phyloP scores from a whole-genome alignment of 2,888 invertebrate genomes.

The Lysandra bellargus region DNA sequence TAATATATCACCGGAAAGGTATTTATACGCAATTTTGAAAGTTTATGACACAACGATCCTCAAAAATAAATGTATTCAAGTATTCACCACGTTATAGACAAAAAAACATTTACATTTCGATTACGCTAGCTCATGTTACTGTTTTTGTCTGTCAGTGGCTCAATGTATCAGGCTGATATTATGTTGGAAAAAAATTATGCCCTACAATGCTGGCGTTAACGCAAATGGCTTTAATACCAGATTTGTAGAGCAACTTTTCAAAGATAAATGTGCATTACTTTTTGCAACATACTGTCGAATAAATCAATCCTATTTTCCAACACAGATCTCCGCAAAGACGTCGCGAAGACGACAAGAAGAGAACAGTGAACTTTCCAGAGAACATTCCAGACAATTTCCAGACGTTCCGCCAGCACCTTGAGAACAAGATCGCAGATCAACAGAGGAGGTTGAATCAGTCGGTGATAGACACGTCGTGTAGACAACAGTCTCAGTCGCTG shows the following conservation, averaged over 20 bases:
- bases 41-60: too few species aligned
- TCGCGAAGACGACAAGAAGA: constrained; percentile 53
- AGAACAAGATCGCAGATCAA: constrained; percentile 49
- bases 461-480: constrained; percentile 57
- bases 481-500: constrained; percentile 56
- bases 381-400: constrained; percentile 47
- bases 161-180: neutral
- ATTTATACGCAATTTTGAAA: neutral
- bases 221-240: too few species aligned
- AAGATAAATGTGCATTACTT: too few species aligned
- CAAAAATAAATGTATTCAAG: too few species aligned
- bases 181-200: too few species aligned
- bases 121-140: neutral
- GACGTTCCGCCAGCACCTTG: constrained; percentile 59
- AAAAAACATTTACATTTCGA: too few species aligned
- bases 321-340: constrained; percentile 53
- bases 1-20: constrained; percentile 55
- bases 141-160: neutral
- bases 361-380: constrained; percentile 63
- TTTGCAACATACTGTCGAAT: too few species aligned
- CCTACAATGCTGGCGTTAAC: too few species aligned
- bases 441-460: constrained; percentile 57
- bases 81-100: neutral
- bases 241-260: too few species aligned
- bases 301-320: too few species aligned